Evolutionary conservation across 2,113 vertebrate species (phyloP), one percentile per base, ranked within the genome.

Genomic region (Ginglymostoma cirratum): DNA sequence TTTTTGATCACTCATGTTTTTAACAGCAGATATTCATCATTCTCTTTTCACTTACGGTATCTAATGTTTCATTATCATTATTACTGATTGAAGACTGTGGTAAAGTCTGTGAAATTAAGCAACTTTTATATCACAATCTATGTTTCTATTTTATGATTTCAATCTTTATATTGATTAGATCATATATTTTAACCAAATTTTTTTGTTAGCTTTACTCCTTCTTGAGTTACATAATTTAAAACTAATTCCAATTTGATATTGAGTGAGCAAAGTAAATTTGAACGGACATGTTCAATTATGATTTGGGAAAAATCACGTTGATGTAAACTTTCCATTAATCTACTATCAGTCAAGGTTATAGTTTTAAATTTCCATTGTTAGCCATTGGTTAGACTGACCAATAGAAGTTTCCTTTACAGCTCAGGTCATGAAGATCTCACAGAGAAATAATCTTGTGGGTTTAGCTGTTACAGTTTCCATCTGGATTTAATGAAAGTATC

Each of bases 161-260:
- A 21, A 23, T 10, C 23, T 94, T 30, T 42, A 24, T 21, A 69
- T 27, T 70, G 45, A 69, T 69, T 45, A 27, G 70, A 66, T 94
- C 38, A 72, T 94, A 70, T 27, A 45, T 70, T 48, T 70, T 94
- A 94, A 42, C 66, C 21, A 94, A 94, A 67, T 94, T 48, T 94
- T 67, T 70, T 12, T 70, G 48, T 94, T 45, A 70, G 8, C 24
- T 27, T 94, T 24, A 27, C 27, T 94, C 10, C 27, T 70, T 42
- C 24, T 42, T 27, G 67, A 94, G 24, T 94, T 69, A 30, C 23
- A 48, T 72, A 27, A 94, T 45, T 94, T 23, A 70, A 94, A 94
- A 7, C 69, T 69, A 70, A 42, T 70, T 94, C 65, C 34, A 38
- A 38, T 45, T 94, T 42, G 34, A 15, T 23, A 94, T 94, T 45